A percentile compares a stretch with the other conserved stretches of the same genome.
phyloP scores from a whole-genome alignment of 2,888 invertebrate genomes.

The Myopa testacea region DNA sequence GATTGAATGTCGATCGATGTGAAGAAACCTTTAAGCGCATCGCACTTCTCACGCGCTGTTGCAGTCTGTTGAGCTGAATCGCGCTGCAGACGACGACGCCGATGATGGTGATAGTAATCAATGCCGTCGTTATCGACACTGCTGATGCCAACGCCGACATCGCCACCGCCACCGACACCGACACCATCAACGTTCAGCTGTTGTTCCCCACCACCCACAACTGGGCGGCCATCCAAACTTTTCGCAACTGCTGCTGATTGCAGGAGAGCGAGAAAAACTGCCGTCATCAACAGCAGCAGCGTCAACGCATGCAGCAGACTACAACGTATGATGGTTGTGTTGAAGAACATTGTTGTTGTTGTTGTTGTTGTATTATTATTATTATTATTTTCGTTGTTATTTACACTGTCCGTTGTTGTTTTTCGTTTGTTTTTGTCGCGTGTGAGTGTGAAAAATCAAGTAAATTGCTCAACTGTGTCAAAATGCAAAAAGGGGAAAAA shows the following conservation, averaged over 20 bases:
- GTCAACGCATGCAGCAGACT: not conserved
- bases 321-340: not conserved
- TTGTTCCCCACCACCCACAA: not conserved
- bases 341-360: not conserved
- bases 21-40: constrained; percentile 61
- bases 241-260: constrained; percentile 26
- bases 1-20: constrained; percentile 64
- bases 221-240: constrained; percentile 10
- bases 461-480: constrained; percentile 21
- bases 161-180: constrained; percentile 1
- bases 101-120: constrained; percentile 50
- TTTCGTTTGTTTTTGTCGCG: constrained; percentile 11
- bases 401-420: not conserved
- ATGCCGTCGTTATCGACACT: not conserved
- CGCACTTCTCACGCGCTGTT: constrained; percentile 56
- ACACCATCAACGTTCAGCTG: not conserved
- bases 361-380: not conserved
- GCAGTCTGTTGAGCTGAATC: constrained; percentile 57
- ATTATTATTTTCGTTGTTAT: not conserved
- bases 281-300: not conserved
- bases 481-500: not conserved
- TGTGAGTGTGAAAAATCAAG: not conserved
- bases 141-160: not conserved
- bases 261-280: not conserved
- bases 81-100: constrained; percentile 58